phyloP scores from a whole-genome alignment of 2,797 vertebrate species.

The Poliocrania exsul region DNA sequence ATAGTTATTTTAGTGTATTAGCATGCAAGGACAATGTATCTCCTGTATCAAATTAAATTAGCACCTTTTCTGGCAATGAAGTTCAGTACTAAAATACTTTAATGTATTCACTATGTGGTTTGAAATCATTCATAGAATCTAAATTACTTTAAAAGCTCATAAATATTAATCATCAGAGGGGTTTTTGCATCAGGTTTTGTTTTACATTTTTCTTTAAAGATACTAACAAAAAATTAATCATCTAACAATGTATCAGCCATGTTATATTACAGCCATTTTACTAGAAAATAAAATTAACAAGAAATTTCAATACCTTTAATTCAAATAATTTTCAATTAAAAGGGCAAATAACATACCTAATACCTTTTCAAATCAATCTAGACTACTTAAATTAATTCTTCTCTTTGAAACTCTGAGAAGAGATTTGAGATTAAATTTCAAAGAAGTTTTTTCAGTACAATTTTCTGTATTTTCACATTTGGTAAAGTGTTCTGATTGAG shows the following conservation, averaged over 20 bases:
- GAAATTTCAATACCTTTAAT: neutral
- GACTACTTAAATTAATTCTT: neutral
- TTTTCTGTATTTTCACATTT: neutral
- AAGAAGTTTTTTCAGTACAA: neutral
- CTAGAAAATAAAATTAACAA: neutral
- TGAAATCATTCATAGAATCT: neutral
- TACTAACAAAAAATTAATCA: neutral
- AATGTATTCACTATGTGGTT: neutral
- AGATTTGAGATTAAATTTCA: neutral
- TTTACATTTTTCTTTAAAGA: neutral
- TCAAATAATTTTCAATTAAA: neutral
- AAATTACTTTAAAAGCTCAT: neutral
- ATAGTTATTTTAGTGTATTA: neutral
- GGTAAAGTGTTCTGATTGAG: neutral
- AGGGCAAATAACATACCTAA: neutral
- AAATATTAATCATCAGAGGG: neutral
- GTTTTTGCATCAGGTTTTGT: neutral
- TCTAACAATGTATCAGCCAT: neutral
- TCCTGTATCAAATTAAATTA: neutral
- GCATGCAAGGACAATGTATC: neutral
- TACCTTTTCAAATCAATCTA: neutral
- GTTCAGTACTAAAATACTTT: neutral
- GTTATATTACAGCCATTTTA: neutral
- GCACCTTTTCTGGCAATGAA: neutral
- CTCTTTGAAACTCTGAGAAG: neutral